Conservation (phyloP, 2,113 vertebrate genomes). For the Psilopogon haemacephalus region DNA sequence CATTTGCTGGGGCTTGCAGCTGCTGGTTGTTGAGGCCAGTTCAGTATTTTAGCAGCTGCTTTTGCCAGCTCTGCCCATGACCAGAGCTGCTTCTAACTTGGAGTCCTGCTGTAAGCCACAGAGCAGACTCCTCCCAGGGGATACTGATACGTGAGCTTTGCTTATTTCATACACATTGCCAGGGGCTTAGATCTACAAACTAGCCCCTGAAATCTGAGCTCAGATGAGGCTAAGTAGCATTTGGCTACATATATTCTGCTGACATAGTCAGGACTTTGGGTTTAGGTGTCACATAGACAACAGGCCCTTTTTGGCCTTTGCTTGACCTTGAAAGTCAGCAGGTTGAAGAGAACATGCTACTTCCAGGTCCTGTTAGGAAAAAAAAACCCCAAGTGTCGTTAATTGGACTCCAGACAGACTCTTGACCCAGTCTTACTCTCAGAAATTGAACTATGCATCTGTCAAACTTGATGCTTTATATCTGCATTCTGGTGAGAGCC, state of each 20-base stretch:
- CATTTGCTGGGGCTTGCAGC: slow-evolving; percentile 6
- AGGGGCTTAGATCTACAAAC: slow-evolving; percentile 42
- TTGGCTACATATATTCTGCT: slow-evolving; percentile 55
- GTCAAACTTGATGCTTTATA: background rate
- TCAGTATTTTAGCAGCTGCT: slow-evolving; percentile 44
- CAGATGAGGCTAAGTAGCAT: slow-evolving; percentile 29
- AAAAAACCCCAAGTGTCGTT: background rate
- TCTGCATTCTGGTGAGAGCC: background rate
- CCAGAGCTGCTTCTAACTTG: background rate
- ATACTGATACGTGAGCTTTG: slow-evolving; percentile 55
- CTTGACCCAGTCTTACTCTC: background rate
- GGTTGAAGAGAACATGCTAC: background rate
- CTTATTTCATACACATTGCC: slow-evolving; percentile 40
- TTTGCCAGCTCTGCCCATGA: background rate
- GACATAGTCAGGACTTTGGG: slow-evolving; percentile 48
- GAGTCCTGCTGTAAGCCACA: background rate
- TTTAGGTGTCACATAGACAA: slow-evolving; percentile 61
- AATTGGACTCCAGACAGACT: background rate
- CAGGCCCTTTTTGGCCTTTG: slow-evolving; percentile 35
- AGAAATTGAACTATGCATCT: background rate
- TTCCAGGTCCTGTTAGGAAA: background rate
- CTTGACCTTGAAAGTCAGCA: slow-evolving; percentile 61
- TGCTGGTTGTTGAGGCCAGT: slow-evolving; percentile 9
- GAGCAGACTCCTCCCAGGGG: background rate
- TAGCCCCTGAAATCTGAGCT: slow-evolving; percentile 63